Conservation (phyloP, 2,888 invertebrate genomes). For the Meta bourneti region DNA sequence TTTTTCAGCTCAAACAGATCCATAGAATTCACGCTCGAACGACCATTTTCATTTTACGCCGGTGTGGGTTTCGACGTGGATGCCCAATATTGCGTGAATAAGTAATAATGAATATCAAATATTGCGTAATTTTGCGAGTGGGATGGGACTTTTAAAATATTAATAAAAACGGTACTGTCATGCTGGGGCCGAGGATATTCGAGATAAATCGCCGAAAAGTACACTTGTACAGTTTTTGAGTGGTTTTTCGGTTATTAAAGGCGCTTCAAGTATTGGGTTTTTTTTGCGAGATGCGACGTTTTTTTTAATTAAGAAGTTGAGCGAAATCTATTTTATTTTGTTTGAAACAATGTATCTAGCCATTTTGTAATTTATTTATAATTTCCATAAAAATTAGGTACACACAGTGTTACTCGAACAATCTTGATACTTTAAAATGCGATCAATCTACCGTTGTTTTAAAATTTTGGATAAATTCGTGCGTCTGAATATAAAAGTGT, state of each 20-base stretch:
- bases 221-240: not conserved
- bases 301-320: not conserved
- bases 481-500: too few relatives aligned
- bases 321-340: not conserved
- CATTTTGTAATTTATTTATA: not conserved
- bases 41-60: constrained; percentile 73
- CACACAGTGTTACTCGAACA: too few relatives aligned
- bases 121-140: constrained; percentile 43
- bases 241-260: not conserved
- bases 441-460: too few relatives aligned
- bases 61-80: constrained; percentile 23
- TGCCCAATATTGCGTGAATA: constrained; percentile 69
- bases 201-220: not conserved
- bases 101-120: constrained; percentile 71
- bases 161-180: not conserved
- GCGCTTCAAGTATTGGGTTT: not conserved
- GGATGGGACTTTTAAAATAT: constrained; percentile 12
- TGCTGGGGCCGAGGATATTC: not conserved
- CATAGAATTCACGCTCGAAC: constrained; percentile 46
- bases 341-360: not conserved
- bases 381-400: not conserved
- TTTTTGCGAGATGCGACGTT: not conserved
- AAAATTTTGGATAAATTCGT: too few relatives aligned
- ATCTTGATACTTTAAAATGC: too few relatives aligned
- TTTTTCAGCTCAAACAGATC: constrained; percentile 49